Conservation (phyloP, 2,888 invertebrate species). For the Ganaspis brasiliensis region DNA sequence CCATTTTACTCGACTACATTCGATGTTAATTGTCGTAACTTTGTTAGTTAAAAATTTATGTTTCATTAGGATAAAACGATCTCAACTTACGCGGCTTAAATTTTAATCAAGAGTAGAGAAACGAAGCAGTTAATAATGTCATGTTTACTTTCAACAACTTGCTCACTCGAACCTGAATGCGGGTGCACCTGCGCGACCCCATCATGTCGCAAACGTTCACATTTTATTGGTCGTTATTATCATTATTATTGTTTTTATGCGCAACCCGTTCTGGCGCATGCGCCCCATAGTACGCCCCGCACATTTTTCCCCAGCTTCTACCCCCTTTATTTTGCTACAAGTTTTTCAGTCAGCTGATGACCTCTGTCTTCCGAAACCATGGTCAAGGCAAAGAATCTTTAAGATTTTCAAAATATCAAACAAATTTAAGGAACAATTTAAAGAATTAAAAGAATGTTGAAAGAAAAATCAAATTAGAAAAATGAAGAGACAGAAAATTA, state of each 20-base stretch:
- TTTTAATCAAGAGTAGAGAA: constrained; percentile 24
- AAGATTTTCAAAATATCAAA: too few relatives aligned
- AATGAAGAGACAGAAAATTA: too few relatives aligned
- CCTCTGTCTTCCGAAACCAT: neutral
- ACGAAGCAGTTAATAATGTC: constrained; percentile 33
- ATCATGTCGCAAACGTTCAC: constrained; percentile 34
- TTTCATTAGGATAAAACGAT: constrained; percentile 3
- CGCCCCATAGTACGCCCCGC: neutral
- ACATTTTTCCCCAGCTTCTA: neutral
- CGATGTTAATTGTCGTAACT: neutral
- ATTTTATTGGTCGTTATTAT: constrained; percentile 42
- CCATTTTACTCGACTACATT: neutral
- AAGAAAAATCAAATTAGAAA: neutral
- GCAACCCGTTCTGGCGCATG: constrained; percentile 26
- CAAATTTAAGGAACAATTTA: too few relatives aligned
- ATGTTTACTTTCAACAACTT: constrained; percentile 38
- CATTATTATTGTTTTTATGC: constrained; percentile 29
- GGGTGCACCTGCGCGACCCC: constrained; percentile 33
- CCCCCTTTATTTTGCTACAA: neutral
- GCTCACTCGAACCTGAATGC: constrained; percentile 35
- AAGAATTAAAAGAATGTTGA: neutral
- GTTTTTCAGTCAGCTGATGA: constrained; percentile 35
- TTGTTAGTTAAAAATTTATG: neutral
- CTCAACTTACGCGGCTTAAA: constrained; percentile 24
- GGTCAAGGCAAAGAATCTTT: constrained; percentile 15